Evolutionary conservation across 2,113 vertebrate species (phyloP).

Genomic region (Phylloscopus trochiloides): DNA sequence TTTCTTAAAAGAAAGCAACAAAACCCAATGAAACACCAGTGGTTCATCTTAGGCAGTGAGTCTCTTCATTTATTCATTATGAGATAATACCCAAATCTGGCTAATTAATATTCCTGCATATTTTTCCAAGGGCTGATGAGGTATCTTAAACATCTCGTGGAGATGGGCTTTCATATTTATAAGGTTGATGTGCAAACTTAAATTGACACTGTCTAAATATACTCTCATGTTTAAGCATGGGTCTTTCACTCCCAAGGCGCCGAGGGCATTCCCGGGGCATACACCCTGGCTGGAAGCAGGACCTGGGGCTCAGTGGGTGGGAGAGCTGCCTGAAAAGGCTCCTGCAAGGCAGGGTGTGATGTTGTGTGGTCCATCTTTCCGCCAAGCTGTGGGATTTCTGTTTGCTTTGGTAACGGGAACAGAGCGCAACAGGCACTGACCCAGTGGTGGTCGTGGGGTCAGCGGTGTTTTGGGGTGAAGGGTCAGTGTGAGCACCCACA

Average conservation of each 20-base stretch:
- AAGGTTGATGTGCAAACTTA: slow-evolving; percentile 46
- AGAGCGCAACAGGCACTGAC: neutral
- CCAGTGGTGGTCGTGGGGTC: neutral
- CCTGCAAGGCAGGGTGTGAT: fast-evolving
- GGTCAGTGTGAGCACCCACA: fast-evolving
- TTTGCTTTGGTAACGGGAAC: neutral
- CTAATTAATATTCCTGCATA: slow-evolving; percentile 69
- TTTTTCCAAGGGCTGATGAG: slow-evolving; percentile 63
- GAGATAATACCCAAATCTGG: slow-evolving; percentile 56
- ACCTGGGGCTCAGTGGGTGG: neutral
- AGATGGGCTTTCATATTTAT: slow-evolving; percentile 66
- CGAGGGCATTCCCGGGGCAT: fast-evolving
- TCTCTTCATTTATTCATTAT: slow-evolving; percentile 47
- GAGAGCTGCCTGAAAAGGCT: fast-evolving
- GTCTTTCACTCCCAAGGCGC: neutral
- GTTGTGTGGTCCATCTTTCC: neutral
- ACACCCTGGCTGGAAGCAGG: fast-evolving
- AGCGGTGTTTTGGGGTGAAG: neutral
- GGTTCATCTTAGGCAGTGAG: neutral
- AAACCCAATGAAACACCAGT: neutral
- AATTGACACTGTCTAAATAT: slow-evolving; percentile 39
- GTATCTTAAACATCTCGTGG: slow-evolving; percentile 18
- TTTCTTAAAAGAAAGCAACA: neutral
- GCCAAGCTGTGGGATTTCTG: neutral
- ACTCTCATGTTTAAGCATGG: slow-evolving; percentile 32